Base-by-base conservation (phyloP, 2,888 invertebrate species). In the Drosophila macrothrix region DNA sequence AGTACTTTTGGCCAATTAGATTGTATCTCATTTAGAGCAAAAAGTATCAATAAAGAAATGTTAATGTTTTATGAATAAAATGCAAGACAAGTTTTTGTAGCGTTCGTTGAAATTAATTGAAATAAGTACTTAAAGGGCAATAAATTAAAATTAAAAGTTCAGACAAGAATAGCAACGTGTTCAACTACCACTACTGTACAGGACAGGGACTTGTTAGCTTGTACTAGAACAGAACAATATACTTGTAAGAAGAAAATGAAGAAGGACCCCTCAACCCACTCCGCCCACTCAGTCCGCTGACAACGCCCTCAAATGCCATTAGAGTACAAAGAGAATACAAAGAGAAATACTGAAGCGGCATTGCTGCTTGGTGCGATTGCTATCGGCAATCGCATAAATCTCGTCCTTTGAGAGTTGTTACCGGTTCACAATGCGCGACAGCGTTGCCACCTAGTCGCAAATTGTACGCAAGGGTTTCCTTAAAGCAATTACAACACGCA, bases 351-450 rank as follows among this genome's bases (percentile, higher is more conserved):
- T 72, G 62, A 66, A 67, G 67, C 41, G 58, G 49, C 33, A 53
- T 72, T 60, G 70, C 52, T 68, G 66, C 50, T 64, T 64, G 66
- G 73, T 56, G 76, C 73, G 86, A 69, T 73, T 76, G 70, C 65
- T 88, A 90, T 90, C 89, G 81, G 73, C 74, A 84, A 90, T 91
- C 89, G 87, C 87, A 91, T 89, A 90, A 91, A 90, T 89, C 89
- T 84, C 75, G 87, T 90, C 89, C 91, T 86, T 69, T 59, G 91
- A 90, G 89, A 90, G 83, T 83, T 88, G 90, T 90, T 90, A 90
- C 83, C 88, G 90, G 73, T 69, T 54, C 70, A 71, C 68, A 83
- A 80, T 61, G 71, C 69, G 67, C 52, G 66, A 69, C 62, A 67
- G 88, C 58, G 84, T 78, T 90, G 87, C 87, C 87, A 87, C 89